Base-by-base conservation (phyloP, 2,113 vertebrate genomes). In the Gyps fulvus region DNA sequence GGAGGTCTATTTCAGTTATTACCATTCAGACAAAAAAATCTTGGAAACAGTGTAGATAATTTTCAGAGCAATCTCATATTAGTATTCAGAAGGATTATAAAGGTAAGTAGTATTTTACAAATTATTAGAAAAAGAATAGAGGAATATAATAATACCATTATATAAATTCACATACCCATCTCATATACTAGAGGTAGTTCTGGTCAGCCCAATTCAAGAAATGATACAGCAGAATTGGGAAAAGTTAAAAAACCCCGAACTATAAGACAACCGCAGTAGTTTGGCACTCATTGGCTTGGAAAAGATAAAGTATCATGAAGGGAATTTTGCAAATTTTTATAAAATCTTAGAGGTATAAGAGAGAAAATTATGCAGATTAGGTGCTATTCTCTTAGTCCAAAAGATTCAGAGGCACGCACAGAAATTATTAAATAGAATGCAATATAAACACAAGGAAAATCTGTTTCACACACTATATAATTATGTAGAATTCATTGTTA, bases 371-470 rank as follows among this genome's bases (percentile, higher is more conserved):
- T 72, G 74, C 52, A 91, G 54, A 79, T 95, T 89, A 21, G 40
- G 57, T 83, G 38, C 52, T 76, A 9, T 91, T 94, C 52, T 87
- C 54, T 71, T 79, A 72, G 87, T 61, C 87, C 83, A 91, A 79
- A 40, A 71, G 79, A 76, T 90, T 95, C 85, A 94, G 91, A 93
- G 65, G 32, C 55, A 84, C 52, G 29, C 83, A 84, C 47, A 79
- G 80, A 96, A 93, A 87, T 94, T 87, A 87, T 85, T 87, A 71
- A 88, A 92, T 74, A 58, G 57, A 90, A 58, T 76, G 54, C 34
- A 85, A 38, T 89, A 82, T 76, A 95, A 96, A 85, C 81, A 94
- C 36, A 83, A 63, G 43, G 61, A 89, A 93, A 96, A 76, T 89
- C 57, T 89, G 38, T 91, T 91, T 92, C 69, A 79, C 66, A 25